A percentile compares a stretch with the other conserved stretches of the same genome.
Evolutionary conservation across 2,888 invertebrate genomes (phyloP).

Genomic region (Graphium colonna): DNA sequence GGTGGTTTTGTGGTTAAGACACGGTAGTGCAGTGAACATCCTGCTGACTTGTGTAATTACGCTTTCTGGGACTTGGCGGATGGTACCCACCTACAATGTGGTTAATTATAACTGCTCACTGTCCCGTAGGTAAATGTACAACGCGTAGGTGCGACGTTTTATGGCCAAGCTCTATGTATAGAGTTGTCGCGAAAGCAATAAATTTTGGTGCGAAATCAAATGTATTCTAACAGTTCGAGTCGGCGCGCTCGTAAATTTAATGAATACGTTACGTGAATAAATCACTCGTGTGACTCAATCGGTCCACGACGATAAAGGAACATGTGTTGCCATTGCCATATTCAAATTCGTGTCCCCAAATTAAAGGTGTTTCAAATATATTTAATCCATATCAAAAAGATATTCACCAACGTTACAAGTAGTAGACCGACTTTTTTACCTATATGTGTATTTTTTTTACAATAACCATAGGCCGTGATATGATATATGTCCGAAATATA

Average conservation of each 20-base stretch:
- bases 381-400: no score
- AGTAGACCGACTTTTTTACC: no score
- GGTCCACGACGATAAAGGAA: neutral
- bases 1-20: conserved; percentile 25
- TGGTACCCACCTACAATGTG: conserved; percentile 42
- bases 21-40: conserved; percentile 34
- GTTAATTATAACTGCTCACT: conserved; percentile 49
- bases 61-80: conserved; percentile 46
- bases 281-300: conserved; percentile 1
- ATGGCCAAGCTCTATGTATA: conserved; percentile 6
- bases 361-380: no score
- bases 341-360: neutral
- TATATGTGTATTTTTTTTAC: no score
- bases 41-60: conserved; percentile 65
- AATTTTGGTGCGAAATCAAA: conserved; percentile 10
- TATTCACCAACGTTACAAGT: no score
- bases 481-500: no score
- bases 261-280: conserved; percentile 1
- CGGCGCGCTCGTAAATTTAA: conserved; percentile 7
- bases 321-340: neutral
- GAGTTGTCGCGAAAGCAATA: conserved; percentile 3
- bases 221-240: conserved; percentile 2
- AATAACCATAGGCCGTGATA: no score
- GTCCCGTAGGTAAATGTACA: conserved; percentile 3
- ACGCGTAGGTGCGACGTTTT: conserved; percentile 3